Base-by-base conservation (phyloP, 2,888 invertebrate genomes). In the Cerceris rybyensis region DNA sequence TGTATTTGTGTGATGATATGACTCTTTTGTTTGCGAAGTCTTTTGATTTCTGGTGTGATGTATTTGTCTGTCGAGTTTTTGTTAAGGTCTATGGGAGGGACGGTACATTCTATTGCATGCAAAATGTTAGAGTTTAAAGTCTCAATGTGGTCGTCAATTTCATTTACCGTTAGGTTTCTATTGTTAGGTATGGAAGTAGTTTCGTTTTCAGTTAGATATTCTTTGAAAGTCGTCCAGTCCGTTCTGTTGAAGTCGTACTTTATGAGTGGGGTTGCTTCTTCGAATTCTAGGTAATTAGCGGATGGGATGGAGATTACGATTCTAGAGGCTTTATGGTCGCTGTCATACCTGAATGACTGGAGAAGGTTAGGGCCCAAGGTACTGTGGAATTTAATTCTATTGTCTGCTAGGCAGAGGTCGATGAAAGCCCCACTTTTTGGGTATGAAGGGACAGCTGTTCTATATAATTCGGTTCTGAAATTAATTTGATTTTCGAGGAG, bases 251-350 rank as follows among this genome's bases (percentile, higher is more conserved):
- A 28, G 28, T 28, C 28, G 28, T 28, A 28, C 28, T 28, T 28
- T 28, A 28, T 28, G 14, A 49, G 11, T 49, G 39, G 14, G 0
- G 28, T 46, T 46, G 8, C 5, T 11, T 46, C 46, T 13, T 7
- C 0, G 7, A 49, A 6, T 49, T 46, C 1, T 2, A 50, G 28
- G 4, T 13, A 1, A 57, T 42, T 6, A 70, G 49, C 13, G 6
- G 8, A 1, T 59, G 42, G 11, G 8, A 11, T 0, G 39, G 4
- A 0, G 28, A 28, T 28, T 28, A 28, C 4, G 28, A 28, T 28
- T 28, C 28, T 28, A 28, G 28, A 28, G 28, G 43, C 65, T 52
- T 14, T 59, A 13, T 65, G 71, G 52, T 65, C 52, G 6, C 59
- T 65, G 14, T 65, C 52, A 13, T 58, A 50, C 6, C 55, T 55